Percentiles rank a stretch among this genome's conserved stretches.
Conservation (phyloP, 2,113 vertebrate genomes). For the Rhea americana region DNA sequence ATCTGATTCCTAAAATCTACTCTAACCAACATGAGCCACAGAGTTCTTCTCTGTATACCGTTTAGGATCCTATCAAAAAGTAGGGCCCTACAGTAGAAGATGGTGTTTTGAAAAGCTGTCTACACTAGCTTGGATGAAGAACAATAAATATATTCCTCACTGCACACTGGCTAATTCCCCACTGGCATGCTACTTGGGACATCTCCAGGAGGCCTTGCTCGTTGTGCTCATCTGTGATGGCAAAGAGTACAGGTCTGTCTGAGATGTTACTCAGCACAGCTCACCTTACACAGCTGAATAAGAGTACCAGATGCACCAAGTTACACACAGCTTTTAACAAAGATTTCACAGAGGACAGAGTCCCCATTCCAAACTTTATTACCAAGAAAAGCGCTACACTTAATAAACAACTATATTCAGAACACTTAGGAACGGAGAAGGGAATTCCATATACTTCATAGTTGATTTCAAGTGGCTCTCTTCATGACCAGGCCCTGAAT, state of each 20-base stretch:
- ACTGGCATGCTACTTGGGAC: accelerated
- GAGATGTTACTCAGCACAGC: neutral
- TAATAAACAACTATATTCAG: neutral
- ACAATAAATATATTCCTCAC: too few species aligned
- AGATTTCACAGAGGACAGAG: neutral
- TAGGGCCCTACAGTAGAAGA: neutral
- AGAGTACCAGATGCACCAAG: neutral
- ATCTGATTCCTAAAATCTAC: neutral
- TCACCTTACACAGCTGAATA: neutral
- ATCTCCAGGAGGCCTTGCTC: neutral
- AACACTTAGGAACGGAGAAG: neutral
- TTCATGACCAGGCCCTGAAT: neutral
- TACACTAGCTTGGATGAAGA: neutral
- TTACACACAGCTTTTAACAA: neutral
- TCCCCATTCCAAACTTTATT: neutral
- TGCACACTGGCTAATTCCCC: neutral
- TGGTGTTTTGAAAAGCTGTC: neutral
- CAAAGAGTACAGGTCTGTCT: neutral
- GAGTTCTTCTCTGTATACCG: too few species aligned
- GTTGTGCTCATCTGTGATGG: neutral
- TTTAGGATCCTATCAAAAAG: neutral
- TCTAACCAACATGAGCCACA: neutral
- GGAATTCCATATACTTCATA: neutral
- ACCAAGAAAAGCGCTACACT: neutral
- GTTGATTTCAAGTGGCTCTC: neutral